Evolutionary conservation across 1,140 invertebrate genomes (phyloP).

Genomic region (Caerostris darwini): DNA sequence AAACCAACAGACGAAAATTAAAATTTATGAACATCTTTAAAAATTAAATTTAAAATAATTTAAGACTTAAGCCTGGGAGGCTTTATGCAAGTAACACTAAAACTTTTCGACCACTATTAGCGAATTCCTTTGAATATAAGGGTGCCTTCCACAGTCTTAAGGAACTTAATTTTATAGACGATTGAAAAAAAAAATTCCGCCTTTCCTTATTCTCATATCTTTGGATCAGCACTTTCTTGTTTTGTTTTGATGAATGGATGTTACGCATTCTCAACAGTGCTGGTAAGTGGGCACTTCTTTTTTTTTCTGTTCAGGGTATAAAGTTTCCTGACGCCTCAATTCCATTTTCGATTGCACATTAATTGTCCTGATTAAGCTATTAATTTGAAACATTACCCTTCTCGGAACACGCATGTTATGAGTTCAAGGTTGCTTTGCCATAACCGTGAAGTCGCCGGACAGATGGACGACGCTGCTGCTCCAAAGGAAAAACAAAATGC

Average conservation of each 20-base stretch:
- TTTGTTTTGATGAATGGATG: constrained; percentile 17
- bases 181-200: no score
- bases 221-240: constrained; percentile 3
- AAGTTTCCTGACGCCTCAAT: constrained; percentile 27
- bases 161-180: no score
- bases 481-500: not conserved
- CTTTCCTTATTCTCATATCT: not conserved
- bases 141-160: no score
- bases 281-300: not conserved
- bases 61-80: no score
- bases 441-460: constrained; percentile 26
- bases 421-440: constrained; percentile 25
- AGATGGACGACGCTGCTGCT: not conserved
- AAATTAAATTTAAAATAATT: no score
- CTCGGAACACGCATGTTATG: not conserved
- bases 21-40: no score
- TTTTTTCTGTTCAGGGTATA: not conserved
- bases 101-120: no score
- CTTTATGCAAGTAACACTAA: no score
- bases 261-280: not conserved
- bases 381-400: constrained; percentile 5
- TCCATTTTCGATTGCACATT: constrained; percentile 31
- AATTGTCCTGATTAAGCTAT: constrained; percentile 39
- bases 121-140: no score
- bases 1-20: no score